Evolutionary conservation across 1,140 invertebrate genomes (phyloP), one percentile per base, ranked within the genome.

Genomic region (Zaprionus capensis): DNA sequence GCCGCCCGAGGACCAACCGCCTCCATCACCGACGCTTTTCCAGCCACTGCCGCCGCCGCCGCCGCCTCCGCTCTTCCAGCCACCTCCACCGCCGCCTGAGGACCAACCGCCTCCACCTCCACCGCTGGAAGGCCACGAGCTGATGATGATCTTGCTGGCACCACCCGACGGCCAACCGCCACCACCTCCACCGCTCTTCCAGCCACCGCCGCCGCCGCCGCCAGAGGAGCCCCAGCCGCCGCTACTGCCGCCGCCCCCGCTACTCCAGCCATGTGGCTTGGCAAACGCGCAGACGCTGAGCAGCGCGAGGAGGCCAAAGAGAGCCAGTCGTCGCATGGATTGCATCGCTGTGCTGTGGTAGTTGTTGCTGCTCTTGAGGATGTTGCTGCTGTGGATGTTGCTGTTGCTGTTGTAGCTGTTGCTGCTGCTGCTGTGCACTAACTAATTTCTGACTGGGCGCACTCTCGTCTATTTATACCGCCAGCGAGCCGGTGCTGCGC

Each of bases 401-500:
- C 11, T 69, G 65, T 46, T 28, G 41, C 15, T 61, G 49, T 36
- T 44, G 46, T 28, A 24, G 44, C 12, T 72, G 63, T 14, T 41
- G 67, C 17, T 71, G 51, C 61, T 78, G 84, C 81, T 87, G 84
- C 84, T 69, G 75, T 88, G 81, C 78, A 84, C 73, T 88, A 78
- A 87, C 84, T 87, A 87, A 78, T 88, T 72, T 66, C 55, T 49
- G 59, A 88, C 78, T 88, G 74, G 74, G 86, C 65, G 56, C 75
- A 81, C 74, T 78, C 73, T 78, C 81, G 57, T 57, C 78, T 84
- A 84, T 87, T 87, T 87, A 87, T 87, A 87, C 85, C 68, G 15
- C 41, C 41, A 46, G 41, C 41, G n/a, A 73, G 28, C 49, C 4
- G 17, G 62, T 38, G 57, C 66, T 49, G 75, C 78, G 67, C 79